Base-by-base conservation (phyloP, 2,797 vertebrate species). In the Leptatherina wallacei region DNA sequence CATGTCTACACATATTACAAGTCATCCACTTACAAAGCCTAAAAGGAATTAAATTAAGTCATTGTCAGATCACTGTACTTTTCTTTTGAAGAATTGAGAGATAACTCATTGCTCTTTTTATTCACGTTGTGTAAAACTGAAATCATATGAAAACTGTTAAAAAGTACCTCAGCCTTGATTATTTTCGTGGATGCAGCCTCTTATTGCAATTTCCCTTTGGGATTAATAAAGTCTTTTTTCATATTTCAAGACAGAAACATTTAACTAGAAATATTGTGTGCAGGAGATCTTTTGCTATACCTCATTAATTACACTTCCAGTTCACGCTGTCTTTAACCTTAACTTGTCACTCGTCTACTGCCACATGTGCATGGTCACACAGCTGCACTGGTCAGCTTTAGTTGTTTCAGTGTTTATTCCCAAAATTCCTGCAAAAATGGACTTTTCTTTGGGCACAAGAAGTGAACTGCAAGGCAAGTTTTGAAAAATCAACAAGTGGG, bases 401-500 rank as follows among this genome's bases (percentile, higher is more conserved):
- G 44, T 61, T 30, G 3, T 1, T 16, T 11, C 30, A 2, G 60
- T 12, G 9, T 68, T 18, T 64, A 29, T 20, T 65, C 60, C 24
- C 69, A 35, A 40, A 1, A 10, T 27, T 24, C 3, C 32, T 3
- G 44, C 27, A 36, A 42, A 69, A 65, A 64, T 11, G 1, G 13
- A 12, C 27, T 20, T 47, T 60, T 14, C 11, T 63, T 42, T 11
- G 22, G 24, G 22, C 10, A 42, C 13, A 44, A 3, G 24, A 18
- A 20, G 42, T 18, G 16, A 24, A 51, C 9, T 36, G 6, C 29
- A 30, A 14, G 20, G n/a, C 2, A 32, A 11, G 12, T 2, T 38
- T 24, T 61, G 13, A 30, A 38, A 30, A 70, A 56, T 64, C 63
- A 81, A 79, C 83, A 82, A 33, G 81, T 81, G 60, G 61, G 10